These are phyloP conservation scores for Brachyrhaphis roseni DNA, from an alignment of 2,797 vertebrate genomes.

Conservation along the genomic window DNA sequence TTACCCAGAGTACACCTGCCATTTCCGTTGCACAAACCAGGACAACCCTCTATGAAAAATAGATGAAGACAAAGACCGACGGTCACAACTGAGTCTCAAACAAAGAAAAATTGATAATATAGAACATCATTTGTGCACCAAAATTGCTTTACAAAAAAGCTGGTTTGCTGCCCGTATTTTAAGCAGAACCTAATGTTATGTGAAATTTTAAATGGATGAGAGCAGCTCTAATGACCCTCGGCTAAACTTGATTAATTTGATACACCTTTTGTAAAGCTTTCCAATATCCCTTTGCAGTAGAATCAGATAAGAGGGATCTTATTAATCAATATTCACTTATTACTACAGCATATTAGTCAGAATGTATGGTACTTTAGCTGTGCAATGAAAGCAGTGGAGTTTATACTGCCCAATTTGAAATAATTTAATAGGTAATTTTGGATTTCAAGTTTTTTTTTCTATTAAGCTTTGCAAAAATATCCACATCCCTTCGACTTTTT, in stretches of 20 bases:
- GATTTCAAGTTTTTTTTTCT: conserved; percentile 17
- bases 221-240: conserved; percentile 52
- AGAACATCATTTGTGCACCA: conserved; percentile 3
- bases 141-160: conserved; percentile 17
- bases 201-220: conserved; percentile 38
- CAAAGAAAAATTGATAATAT: neutral
- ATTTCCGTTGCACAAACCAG: conserved; percentile 96
- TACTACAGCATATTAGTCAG: conserved; percentile 68
- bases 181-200: conserved; percentile 22
- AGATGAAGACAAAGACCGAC: conserved; percentile 61
- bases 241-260: conserved; percentile 76
- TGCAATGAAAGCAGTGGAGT: conserved; percentile 41
- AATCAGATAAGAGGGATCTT: conserved; percentile 73
- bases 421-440: conserved; percentile 9
- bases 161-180: conserved; percentile 21
- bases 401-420: conserved; percentile 42
- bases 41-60: conserved; percentile 93
- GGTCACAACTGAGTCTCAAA: conserved; percentile 43
- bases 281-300: conserved; percentile 74
- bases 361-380: conserved; percentile 35
- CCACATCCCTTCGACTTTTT: neutral
- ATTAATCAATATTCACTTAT: conserved; percentile 80
- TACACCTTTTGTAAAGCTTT: conserved; percentile 70
- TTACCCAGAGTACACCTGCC: conserved; percentile 97
- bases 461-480: conserved; percentile 3